Evolutionary conservation across 2,888 invertebrate genomes (phyloP), one percentile per base, ranked within the genome.

Genomic region (Drosophila tripunctata): DNA sequence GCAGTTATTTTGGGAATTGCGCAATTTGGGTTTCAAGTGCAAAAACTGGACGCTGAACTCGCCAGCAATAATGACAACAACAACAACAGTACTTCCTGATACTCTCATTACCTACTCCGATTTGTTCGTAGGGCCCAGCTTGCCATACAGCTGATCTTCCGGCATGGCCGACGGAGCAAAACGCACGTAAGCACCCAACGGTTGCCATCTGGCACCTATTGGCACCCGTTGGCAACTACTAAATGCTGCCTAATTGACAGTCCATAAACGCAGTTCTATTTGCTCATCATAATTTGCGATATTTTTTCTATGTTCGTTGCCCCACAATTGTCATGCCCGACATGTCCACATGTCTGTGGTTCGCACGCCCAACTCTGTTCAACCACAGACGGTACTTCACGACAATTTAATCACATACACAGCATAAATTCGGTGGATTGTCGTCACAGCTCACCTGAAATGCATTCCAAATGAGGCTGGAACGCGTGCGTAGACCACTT

Each of bases 1-100:
- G 74, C 75, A 57, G 40, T 75, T 82, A 76, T 79, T 76, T 83
- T 48, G 60, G 77, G 80, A 77, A 81, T 63, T 85, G 83, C 86
- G 81, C 69, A 86, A 81, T 86, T 83, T 81, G 86, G 81, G 81
- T 81, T 79, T 81, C 81, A 81, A 81, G 81, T 86, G 83, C 86
- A 81, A 86, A 79, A 71, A 47, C 81, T 69, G 86, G 67, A 47
- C 83, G 69, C 83, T 81, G 81, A 81, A 81, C 81, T 64, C 55
- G 22, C 8, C 14, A 17, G 4, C 5, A 27, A 33, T 41, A 48
- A 43, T 24, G 33, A 43, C 58, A 56, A 41, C 27, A 44, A 36
- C 21, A 41, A 19, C 54, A 55, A 38, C 24, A 47, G 43, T 35
- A 62, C 74, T 73, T 73, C 73, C 73, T 69, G 57, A 21, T 36